Base-by-base conservation (phyloP, 1,140 invertebrate species). In the Drosophila ironensis region DNA sequence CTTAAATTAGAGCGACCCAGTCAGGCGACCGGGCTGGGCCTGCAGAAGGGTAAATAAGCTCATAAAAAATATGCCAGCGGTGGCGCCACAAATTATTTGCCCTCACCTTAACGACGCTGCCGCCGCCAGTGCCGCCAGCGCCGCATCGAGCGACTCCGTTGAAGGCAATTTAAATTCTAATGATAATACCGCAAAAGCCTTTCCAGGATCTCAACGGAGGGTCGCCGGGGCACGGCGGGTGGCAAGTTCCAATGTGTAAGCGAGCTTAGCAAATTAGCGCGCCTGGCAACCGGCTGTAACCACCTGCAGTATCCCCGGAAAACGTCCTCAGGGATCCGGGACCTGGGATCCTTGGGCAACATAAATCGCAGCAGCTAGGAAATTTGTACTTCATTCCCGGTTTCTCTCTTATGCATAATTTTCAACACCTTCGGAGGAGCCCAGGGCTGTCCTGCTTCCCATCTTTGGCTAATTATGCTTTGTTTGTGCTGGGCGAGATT, bases 121-220 rank as follows among this genome's bases (percentile, higher is more conserved):
- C 12, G 17, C 41, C 8, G 11, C 9, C 8, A 12, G 12, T 19
- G 11, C 30, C 12, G 1, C 20, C 20, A 22, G 20, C 4, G 12
- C 50, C n/a, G 4, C 30, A 38, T 9, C 48, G n/a, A 35, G 20
- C 14, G 37, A 24, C 61, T 59, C 42, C 78, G 59, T 40, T 52
- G 50, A 84, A 82, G 78, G 78, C 73, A 82, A 82, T 82, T 82
- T 82, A 82, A 82, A 82, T 82, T 82, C 78, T 84, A 82, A 82
- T 82, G 77, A 82, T 82, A 84, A 82, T 82, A 38, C 78, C 78
- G 69, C 78, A 64, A 77, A 82, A 84, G 60, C 61, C 60, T 60
- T 42, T 28, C 66, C 59, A 47, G 56, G 51, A 41, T 35, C 52
- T 63, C 42, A 30, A 41, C 20, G 28, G 38, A 25, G 52, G 9